Evolutionary conservation across 1,140 invertebrate species (phyloP), one percentile per base, ranked within the genome.

Genomic region (Pogonognathellus flavescens): DNA sequence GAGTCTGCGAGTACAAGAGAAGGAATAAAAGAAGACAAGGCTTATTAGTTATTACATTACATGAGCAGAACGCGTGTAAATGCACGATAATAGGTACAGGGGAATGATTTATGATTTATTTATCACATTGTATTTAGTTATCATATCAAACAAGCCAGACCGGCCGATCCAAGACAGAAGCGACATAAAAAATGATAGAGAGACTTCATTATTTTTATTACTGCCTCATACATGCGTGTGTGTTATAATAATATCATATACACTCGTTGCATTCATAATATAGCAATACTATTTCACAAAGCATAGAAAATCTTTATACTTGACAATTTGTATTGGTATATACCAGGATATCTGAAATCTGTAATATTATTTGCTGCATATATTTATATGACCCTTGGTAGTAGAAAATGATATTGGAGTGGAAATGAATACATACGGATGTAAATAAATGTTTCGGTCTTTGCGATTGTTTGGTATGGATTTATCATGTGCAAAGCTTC

Each of bases 401-500:
- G 53, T 55, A 66, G 1, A 11, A 31, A 14, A 10, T 66, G 31
- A 3, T 5, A 22, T 4, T 22, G 14, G 14, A 25, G 13, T 66
- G 11, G 14, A 49, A 41, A 9, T 20, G 11, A 41, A 50, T 18
- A 76, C 10, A 2, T 25, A 9, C 1, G 16, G 31, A 7, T n/a
- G 59, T 62, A 18, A 62, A 62, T 62, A n/a, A 20, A 62, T 62
- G 59, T 62, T 9, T 62, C 10, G n/a, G n/a, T 10, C 2, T 76
- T 3, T 50, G 14, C 14, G n/a, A 76, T 50, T 76, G 14, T 66
- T 25, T 66, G 11, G 53, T 60, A 60, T 31, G 49, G 49, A 66
- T 83, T 83, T 83, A 83, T 83, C 82, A 83, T 66, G 59, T 60
- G 82, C 57, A 60, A 55, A 82, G 52, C n/a, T 16, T 76, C 70